These are phyloP conservation scores for Pogonus chalceus DNA, from an alignment of 1,140 invertebrate genomes.

Conservation along the genomic window DNA sequence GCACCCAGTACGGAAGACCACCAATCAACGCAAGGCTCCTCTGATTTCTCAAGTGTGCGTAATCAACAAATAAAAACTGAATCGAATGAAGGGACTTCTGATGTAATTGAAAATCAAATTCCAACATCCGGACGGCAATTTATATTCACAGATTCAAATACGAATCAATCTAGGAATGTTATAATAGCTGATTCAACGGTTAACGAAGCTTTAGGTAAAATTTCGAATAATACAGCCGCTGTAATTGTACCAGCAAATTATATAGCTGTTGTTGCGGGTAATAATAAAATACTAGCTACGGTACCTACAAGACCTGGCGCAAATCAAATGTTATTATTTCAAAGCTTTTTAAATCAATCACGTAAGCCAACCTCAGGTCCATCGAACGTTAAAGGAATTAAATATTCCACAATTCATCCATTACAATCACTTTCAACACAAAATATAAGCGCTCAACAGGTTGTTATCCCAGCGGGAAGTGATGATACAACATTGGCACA, in stretches of 20 bases:
- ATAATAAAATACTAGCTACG: slow-evolving; percentile 52
- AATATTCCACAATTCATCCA: slow-evolving; percentile 36
- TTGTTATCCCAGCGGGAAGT: slow-evolving; percentile 26
- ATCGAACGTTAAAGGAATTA: slow-evolving; percentile 39
- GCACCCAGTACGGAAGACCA: background rate
- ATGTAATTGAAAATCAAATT: slow-evolving; percentile 11
- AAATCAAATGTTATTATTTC: slow-evolving; percentile 43
- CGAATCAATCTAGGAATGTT: slow-evolving; percentile 39
- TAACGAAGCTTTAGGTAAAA: slow-evolving; percentile 41
- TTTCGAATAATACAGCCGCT: slow-evolving; percentile 43
- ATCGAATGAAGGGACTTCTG: slow-evolving; percentile 22
- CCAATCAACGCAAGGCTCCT: slow-evolving; percentile 1
- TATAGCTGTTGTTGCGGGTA: slow-evolving; percentile 58
- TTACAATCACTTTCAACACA: slow-evolving; percentile 34
- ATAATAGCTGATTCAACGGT: slow-evolving; percentile 45
- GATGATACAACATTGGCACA: slow-evolving; percentile 27
- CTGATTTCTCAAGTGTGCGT: background rate
- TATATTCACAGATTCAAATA: slow-evolving; percentile 25
- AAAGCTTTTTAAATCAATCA: slow-evolving; percentile 43
- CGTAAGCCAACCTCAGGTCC: slow-evolving; percentile 35
- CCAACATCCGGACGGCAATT: slow-evolving; percentile 25
- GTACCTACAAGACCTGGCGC: slow-evolving; percentile 45
- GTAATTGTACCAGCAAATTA: slow-evolving; percentile 59
- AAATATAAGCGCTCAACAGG: slow-evolving; percentile 23
- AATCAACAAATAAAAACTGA: slow-evolving; percentile 27